phyloP scores from a whole-genome alignment of 2,797 vertebrate genomes.

The Micromesistius poutassou region DNA sequence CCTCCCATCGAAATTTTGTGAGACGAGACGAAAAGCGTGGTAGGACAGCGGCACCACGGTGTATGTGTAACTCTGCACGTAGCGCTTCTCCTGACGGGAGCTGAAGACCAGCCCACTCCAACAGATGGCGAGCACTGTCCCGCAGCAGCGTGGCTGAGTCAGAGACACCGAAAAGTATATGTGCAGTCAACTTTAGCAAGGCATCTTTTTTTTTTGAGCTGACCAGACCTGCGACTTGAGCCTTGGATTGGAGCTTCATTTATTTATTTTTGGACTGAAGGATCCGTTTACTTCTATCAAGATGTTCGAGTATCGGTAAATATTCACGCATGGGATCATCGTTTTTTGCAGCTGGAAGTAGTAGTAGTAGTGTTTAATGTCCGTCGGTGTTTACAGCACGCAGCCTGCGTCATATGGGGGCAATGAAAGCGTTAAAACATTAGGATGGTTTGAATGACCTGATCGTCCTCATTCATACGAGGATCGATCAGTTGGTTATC shows the following conservation, averaged over 20 bases:
- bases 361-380: neutral
- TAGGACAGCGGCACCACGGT: slow-evolving; percentile 5
- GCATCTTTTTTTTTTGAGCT: no score
- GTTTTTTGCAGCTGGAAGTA: neutral
- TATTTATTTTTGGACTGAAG: no score
- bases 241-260: neutral
- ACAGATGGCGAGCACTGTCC: slow-evolving; percentile 49
- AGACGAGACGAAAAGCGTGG: slow-evolving; percentile 33
- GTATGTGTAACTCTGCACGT: slow-evolving; percentile 77
- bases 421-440: neutral
- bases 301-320: neutral
- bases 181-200: neutral
- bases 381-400: no score
- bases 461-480: neutral
- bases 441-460: neutral
- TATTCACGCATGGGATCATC: neutral
- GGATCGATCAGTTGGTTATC: neutral
- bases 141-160: neutral
- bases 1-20: slow-evolving; percentile 41
- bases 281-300: neutral
- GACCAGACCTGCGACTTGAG: neutral
- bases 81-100: slow-evolving; percentile 41
- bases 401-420: neutral
- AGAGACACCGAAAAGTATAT: neutral
- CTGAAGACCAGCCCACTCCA: slow-evolving; percentile 37